phyloP scores from a whole-genome alignment of 2,113 vertebrate species.

The Scophthalmus maximus region DNA sequence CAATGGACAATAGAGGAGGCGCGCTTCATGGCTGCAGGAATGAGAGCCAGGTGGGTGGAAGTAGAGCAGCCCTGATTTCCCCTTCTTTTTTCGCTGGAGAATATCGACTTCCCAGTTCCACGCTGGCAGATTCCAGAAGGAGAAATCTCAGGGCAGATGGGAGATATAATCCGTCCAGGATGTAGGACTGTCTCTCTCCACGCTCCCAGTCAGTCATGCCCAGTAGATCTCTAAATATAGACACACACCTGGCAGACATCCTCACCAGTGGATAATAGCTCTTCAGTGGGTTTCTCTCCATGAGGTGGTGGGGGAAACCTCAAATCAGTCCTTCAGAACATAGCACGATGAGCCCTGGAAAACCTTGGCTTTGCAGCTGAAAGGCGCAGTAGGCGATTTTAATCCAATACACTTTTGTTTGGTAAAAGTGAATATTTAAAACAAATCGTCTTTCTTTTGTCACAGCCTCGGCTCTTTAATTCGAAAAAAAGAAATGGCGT shows the following conservation, averaged over 20 bases:
- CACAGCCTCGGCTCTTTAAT: no score
- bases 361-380: no score
- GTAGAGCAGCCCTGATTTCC: conserved; percentile 33
- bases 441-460: no score
- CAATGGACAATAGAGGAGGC: conserved; percentile 39
- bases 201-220: conserved; percentile 40
- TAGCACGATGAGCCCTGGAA: not conserved
- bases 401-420: no score
- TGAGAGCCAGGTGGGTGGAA: conserved; percentile 52
- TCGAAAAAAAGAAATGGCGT: no score
- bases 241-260: conserved; percentile 26
- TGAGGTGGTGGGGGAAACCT: conserved; percentile 17
- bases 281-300: not conserved
- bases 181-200: conserved; percentile 37
- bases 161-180: conserved; percentile 69
- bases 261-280: conserved; percentile 19
- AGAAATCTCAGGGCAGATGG: conserved; percentile 71
- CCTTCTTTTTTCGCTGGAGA: not conserved
- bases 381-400: no score
- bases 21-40: conserved; percentile 30
- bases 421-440: no score
- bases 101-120: conserved; percentile 29
- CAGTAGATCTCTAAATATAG: conserved; percentile 50
- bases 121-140: conserved; percentile 46
- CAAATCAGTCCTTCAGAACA: not conserved